A percentile compares a stretch with the other conserved stretches of the same genome.
Evolutionary conservation across 2,797 vertebrate species (phyloP).

Genomic region (Muraenolepis orangiensis): DNA sequence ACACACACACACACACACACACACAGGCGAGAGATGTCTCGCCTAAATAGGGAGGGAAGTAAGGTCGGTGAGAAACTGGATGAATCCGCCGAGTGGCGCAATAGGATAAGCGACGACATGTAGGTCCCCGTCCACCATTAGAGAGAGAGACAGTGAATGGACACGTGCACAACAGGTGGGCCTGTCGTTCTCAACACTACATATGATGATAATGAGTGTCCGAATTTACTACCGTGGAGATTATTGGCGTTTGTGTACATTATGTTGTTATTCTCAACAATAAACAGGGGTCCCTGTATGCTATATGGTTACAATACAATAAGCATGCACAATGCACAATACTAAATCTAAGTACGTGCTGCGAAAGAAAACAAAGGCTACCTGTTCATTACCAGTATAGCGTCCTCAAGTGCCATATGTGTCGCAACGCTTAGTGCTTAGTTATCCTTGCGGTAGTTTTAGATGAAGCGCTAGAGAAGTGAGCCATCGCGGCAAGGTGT

Average conservation of each 20-base stretch:
- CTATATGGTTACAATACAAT: too few relatives aligned
- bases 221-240: background rate
- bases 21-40: background rate
- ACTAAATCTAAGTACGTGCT: background rate
- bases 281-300: background rate
- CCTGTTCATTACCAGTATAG: background rate
- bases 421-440: background rate
- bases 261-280: background rate
- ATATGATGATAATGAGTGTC: background rate
- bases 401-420: background rate
- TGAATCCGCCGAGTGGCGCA: constrained; percentile 76
- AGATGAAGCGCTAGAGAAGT: background rate
- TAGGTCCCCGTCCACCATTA: background rate
- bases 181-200: background rate
- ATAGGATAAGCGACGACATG: constrained; percentile 63
- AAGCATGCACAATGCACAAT: background rate
- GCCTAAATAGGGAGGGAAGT: background rate
- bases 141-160: background rate
- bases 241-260: background rate
- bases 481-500: background rate
- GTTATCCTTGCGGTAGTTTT: background rate
- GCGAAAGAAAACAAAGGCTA: background rate
- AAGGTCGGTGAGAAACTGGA: background rate
- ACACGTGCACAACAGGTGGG: background rate
- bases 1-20: too few relatives aligned